Base-by-base conservation (phyloP, 2,113 vertebrate species). In the Pongo pygmaeus region DNA sequence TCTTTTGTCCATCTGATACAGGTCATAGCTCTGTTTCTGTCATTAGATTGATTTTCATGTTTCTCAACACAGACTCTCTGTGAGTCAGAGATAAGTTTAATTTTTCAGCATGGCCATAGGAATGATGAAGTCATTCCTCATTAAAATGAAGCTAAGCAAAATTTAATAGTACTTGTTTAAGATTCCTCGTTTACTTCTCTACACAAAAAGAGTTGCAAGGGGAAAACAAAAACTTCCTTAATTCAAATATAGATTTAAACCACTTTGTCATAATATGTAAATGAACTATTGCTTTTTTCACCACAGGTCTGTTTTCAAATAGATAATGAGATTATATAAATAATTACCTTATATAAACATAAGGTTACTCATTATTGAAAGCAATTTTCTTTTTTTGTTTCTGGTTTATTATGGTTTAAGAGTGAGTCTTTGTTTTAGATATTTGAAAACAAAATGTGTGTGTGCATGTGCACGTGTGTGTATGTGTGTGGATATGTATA, bases 91-190 rank as follows among this genome's bases (percentile, higher is more conserved):
- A 16, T 67, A 61, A 55, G 50, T 70, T 92, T 74, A 35, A 70
- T 78, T 96, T 55, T 89, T 91, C 70, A 87, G 52, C 25, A 70
- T 57, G 70, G 4, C 30, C 2, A 6, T 85, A 64, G 9, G 83
- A 64, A 89, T 77, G 17, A 85, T 30, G 40, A 93, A 67, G 40
- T 77, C 7, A 69, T 0, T 81, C 25, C 48, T 59, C 52, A 94
- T n/a, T 92, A 59, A 94, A 72, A 88, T 84, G 55, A 95, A 83
- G 10, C 57, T 80, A 87, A 91, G 55, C 80, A 79, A 85, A 96
- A 48, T 87, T 64, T 84, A 94, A 46, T 67, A 86, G 69, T 74
- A 61, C n/a, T 86, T 93, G n/a, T 70, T 77, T 52, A 40, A 69
- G 27, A 18, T 35, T 64, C 92, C 40, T 78, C 78, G 52, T 64